These are phyloP conservation scores for Hyposoter dolosus DNA, from an alignment of 2,888 invertebrate genomes.

Conservation along the genomic window DNA sequence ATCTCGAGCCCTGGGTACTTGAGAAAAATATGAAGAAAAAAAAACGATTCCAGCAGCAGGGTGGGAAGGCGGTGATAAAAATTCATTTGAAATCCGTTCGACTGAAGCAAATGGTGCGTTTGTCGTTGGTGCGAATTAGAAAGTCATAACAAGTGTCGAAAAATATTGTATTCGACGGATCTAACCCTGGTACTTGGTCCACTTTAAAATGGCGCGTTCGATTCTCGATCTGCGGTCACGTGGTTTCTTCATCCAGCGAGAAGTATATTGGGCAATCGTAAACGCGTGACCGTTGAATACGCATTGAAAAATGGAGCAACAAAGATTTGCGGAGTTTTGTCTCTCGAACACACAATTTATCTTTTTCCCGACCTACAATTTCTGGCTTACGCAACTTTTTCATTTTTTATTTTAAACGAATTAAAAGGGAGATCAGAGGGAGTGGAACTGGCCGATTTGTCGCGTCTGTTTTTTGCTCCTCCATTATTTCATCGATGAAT, in stretches of 20 bases:
- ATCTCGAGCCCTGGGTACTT: background rate
- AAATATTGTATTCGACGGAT: constrained; percentile 39
- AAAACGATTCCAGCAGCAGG: background rate
- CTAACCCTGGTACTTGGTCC: constrained; percentile 63
- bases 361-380: background rate
- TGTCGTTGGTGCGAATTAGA: constrained; percentile 37
- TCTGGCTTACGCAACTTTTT: background rate
- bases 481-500: background rate
- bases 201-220: constrained; percentile 43
- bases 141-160: constrained; percentile 53
- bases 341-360: background rate
- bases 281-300: constrained; percentile 3
- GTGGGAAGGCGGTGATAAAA: background rate
- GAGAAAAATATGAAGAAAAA: background rate
- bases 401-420: background rate
- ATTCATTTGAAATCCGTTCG: constrained; percentile 9
- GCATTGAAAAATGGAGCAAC: background rate
- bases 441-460: background rate
- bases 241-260: constrained; percentile 15
- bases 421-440: background rate
- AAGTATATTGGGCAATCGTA: background rate
- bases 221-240: constrained; percentile 11
- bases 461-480: background rate
- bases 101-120: background rate
- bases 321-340: background rate